Percentiles rank a stretch among this genome's conserved stretches.
phyloP scores from a whole-genome alignment of 2,113 vertebrate species.

The Lucifuga dentata region DNA sequence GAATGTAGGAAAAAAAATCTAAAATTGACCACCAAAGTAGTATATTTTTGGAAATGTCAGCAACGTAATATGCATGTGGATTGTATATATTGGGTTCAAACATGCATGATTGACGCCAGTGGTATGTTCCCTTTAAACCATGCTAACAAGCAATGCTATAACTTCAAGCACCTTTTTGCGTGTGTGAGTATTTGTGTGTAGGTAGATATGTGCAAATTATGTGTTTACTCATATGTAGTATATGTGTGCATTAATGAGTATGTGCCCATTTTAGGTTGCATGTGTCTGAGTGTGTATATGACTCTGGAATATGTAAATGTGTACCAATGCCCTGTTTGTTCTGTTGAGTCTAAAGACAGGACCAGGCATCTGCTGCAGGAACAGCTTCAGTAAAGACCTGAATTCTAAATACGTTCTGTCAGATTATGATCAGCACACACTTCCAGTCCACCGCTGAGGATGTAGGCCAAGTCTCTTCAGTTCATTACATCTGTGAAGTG shows the following conservation, averaged over 20 bases:
- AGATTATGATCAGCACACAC: slow-evolving; percentile 67
- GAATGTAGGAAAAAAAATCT: too few species aligned
- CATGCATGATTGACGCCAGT: too few species aligned
- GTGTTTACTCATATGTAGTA: background rate
- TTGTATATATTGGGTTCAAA: too few species aligned
- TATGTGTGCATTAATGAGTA: background rate
- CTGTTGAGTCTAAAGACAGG: slow-evolving; percentile 53
- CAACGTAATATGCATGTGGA: too few species aligned
- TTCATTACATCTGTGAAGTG: slow-evolving; percentile 38
- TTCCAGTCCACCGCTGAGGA: slow-evolving; percentile 59
- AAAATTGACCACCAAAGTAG: too few species aligned
- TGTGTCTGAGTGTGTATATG: background rate
- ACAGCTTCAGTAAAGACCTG: slow-evolving; percentile 62
- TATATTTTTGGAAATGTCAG: too few species aligned
- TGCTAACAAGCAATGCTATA: background rate
- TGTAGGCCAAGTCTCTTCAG: slow-evolving; percentile 40
- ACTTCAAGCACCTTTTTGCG: slow-evolving; percentile 9
- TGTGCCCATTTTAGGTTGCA: too few species aligned
- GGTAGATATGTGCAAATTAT: background rate
- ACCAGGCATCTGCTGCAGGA: slow-evolving; percentile 67
- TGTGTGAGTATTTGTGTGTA: background rate
- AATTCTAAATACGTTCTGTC: slow-evolving; percentile 73
- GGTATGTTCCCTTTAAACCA: too few species aligned
- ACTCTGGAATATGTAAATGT: slow-evolving; percentile 36
- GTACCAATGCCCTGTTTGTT: slow-evolving; percentile 19